Conservation (phyloP, 2,113 vertebrate genomes). For the Seriola rivoliana region DNA sequence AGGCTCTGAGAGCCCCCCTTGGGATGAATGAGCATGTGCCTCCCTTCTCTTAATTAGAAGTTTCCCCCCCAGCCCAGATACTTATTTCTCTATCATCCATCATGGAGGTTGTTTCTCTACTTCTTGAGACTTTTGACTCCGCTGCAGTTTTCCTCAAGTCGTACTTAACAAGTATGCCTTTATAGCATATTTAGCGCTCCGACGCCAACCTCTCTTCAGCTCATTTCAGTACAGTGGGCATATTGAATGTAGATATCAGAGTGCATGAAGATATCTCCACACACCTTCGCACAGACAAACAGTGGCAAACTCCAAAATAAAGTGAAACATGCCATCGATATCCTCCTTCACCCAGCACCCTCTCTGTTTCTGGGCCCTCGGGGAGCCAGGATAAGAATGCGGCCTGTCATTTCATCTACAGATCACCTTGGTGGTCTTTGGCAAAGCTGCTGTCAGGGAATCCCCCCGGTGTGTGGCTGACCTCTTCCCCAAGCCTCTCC, state of each 20-base stretch:
- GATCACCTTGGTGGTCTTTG: constrained; percentile 79
- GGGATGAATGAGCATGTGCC: constrained; percentile 67
- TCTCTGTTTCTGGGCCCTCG: constrained; percentile 41
- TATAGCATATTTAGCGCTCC: constrained; percentile 49
- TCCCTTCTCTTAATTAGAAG: constrained; percentile 77
- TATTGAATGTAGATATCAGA: constrained; percentile 60
- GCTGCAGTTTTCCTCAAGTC: constrained; percentile 41
- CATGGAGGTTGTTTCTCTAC: constrained; percentile 69
- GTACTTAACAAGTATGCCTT: constrained; percentile 69
- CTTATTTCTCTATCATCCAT: constrained; percentile 78
- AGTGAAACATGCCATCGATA: constrained; percentile 36
- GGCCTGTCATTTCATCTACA: constrained; percentile 64
- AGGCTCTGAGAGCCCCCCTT: constrained; percentile 59
- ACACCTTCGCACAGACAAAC: constrained; percentile 42
- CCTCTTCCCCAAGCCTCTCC: constrained; percentile 68
- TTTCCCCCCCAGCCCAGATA: constrained; percentile 72
- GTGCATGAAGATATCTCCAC: constrained; percentile 51
- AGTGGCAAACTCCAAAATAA: constrained; percentile 32
- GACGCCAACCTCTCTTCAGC: constrained; percentile 39
- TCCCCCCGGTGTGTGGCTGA: constrained; percentile 70
- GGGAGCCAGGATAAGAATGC: constrained; percentile 57
- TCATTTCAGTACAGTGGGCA: constrained; percentile 51
- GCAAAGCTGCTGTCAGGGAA: constrained; percentile 64
- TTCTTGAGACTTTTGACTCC: constrained; percentile 40
- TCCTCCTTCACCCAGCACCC: constrained; percentile 31